phyloP scores from a whole-genome alignment of 2,113 vertebrate genomes.

The Aix galericulata region DNA sequence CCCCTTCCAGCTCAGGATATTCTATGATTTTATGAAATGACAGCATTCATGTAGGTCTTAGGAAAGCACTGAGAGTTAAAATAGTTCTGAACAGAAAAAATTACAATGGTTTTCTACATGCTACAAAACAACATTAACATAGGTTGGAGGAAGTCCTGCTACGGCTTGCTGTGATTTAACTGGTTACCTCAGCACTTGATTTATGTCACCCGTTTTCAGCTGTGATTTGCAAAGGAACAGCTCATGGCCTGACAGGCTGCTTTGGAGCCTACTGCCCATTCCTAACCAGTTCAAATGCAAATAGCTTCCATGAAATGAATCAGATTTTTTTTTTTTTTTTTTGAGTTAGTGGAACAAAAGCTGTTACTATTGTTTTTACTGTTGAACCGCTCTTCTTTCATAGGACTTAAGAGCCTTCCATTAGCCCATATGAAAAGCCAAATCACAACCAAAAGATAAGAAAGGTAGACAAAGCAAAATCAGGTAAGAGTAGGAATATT shows the following conservation, averaged over 20 bases:
- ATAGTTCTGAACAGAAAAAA: neutral
- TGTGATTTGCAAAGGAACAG: neutral
- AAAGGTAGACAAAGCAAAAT: neutral
- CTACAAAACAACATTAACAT: neutral
- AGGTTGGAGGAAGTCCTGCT: neutral
- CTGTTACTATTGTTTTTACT: neutral
- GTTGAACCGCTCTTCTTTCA: neutral
- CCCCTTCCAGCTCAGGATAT: too few relatives aligned
- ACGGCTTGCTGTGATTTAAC: neutral
- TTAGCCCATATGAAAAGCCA: neutral
- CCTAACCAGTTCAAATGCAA: neutral
- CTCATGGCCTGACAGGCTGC: neutral
- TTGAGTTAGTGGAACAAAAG: constrained; percentile 4
- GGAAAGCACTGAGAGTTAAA: neutral
- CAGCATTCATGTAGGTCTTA: neutral
- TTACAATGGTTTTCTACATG: neutral
- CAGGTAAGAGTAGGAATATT: neutral
- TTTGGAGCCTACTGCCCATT: neutral
- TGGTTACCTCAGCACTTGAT: neutral
- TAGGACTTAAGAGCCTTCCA: neutral
- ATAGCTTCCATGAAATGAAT: neutral
- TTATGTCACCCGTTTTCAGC: neutral
- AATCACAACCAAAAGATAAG: neutral
- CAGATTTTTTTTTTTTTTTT: neutral
- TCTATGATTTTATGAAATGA: neutral